Evolutionary conservation across 2,797 vertebrate species (phyloP).

Genomic region (Siniperca scherzeri): DNA sequence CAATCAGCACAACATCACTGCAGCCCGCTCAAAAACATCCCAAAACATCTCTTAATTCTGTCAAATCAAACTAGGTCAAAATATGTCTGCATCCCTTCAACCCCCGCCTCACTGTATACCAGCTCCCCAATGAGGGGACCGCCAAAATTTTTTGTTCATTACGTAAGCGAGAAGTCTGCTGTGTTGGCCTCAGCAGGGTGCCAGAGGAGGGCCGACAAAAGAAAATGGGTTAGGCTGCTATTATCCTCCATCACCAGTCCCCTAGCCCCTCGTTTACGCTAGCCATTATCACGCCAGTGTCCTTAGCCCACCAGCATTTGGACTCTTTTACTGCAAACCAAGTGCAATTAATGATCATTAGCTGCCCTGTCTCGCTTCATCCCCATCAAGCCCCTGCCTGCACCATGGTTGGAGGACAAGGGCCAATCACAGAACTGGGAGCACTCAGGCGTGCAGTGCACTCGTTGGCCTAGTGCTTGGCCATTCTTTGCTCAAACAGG

Average conservation of each 20-base stretch:
- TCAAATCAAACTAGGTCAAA: slow-evolving; percentile 78
- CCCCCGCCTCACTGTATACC: slow-evolving; percentile 34
- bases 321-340: slow-evolving; percentile 90
- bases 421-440: slow-evolving; percentile 86
- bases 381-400: slow-evolving; percentile 90
- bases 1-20: not conserved
- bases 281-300: slow-evolving; percentile 83
- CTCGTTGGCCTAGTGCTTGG: slow-evolving; percentile 87
- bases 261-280: slow-evolving; percentile 59
- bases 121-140: slow-evolving; percentile 50
- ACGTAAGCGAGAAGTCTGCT: slow-evolving; percentile 80
- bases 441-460: slow-evolving; percentile 88
- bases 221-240: slow-evolving; percentile 85
- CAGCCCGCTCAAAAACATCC: slow-evolving; percentile 57
- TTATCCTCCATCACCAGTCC: slow-evolving; percentile 76
- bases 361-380: slow-evolving; percentile 92
- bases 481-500: slow-evolving; percentile 93
- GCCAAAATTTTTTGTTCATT: slow-evolving; percentile 80
- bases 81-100: slow-evolving; percentile 50
- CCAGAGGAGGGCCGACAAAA: slow-evolving; percentile 75
- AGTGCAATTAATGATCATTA: slow-evolving; percentile 99
- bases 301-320: slow-evolving; percentile 87
- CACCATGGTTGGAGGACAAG: slow-evolving; percentile 48
- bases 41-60: slow-evolving; percentile 62
- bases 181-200: slow-evolving; percentile 70